These are phyloP conservation scores for Nymphalis c-album DNA, from an alignment of 2,888 invertebrate species.

Conservation along the genomic window DNA sequence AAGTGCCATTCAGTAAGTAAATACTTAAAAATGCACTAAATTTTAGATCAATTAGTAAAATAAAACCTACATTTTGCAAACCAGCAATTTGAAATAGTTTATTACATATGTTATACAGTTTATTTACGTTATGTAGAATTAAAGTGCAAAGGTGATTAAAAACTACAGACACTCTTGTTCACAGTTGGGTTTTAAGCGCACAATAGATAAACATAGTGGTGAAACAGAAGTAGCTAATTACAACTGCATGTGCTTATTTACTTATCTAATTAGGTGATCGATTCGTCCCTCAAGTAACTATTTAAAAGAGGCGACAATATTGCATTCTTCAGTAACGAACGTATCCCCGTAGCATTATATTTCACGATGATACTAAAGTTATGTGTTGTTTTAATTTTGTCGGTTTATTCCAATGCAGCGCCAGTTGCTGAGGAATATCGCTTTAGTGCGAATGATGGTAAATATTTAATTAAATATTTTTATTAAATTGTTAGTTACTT, in stretches of 20 bases:
- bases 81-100: no score
- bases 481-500: no score
- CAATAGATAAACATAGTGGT: conserved; percentile 29
- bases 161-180: conserved; percentile 16
- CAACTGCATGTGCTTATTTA: conserved; percentile 50
- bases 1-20: no score
- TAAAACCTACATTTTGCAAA: no score
- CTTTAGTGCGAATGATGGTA: conserved; percentile 15
- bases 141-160: neutral
- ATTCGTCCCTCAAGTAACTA: conserved; percentile 39
- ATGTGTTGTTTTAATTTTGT: conserved; percentile 32
- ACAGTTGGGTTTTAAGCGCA: conserved; percentile 16
- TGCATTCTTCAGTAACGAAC: conserved; percentile 34
- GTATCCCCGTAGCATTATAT: conserved; percentile 32
- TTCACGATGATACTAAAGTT: conserved; percentile 16
- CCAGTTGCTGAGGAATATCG: conserved; percentile 26
- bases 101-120: no score
- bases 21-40: no score
- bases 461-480: neutral
- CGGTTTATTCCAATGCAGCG: conserved; percentile 31
- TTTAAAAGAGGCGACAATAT: conserved; percentile 43
- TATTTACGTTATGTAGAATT: no score
- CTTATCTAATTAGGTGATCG: conserved; percentile 69
- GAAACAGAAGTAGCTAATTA: conserved; percentile 33
- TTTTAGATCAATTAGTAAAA: no score